Base-by-base conservation (phyloP, 2,888 invertebrate species). In the Chelonus formosanus region DNA sequence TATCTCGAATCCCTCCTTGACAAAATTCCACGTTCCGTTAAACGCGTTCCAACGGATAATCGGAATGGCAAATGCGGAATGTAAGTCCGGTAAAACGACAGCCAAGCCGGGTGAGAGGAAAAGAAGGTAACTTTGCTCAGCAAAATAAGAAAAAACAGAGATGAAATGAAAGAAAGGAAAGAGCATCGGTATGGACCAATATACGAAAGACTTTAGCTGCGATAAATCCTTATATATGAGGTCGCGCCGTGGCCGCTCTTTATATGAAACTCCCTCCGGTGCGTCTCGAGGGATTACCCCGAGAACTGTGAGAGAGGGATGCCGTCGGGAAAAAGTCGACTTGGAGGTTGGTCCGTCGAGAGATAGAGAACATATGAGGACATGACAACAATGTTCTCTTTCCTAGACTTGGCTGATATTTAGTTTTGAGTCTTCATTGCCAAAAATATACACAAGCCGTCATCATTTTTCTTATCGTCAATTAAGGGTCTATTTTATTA, bases 201-300 rank as follows among this genome's bases (percentile, higher is more conserved):
- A 81, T 82, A 82, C 82, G 78, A 79, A 74, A 79, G 82, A 81
- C 80, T 83, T 83, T 57, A 83, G 79, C 80, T 76, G 80, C 81
- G 82, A 83, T 83, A 83, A 83, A 83, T 83, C 82, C 82, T 82
- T 82, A 82, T 83, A 82, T 83, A 83, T 82, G 83, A 81, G 81
- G 79, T 80, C 79, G 76, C 78, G 78, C 76, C 76, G 75, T 74
- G 77, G 77, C 78, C 75, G 76, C 57, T 57, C 59, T 64, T 56
- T 66, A 81, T 82, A 81, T 81, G 78, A 81, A 82, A 80, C 79
- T 79, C 78, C 78, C 77, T 74, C 74, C 75, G 76, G 76, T 72
- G 73, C 76, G 74, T 76, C 79, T 80, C 74, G 32, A 52, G 81
- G 81, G 81, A 83, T 83, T 83, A 81, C 83, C 77, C 74, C 73